Base-by-base conservation (phyloP, 1,140 invertebrate genomes). In the Zaprionus inermis region DNA sequence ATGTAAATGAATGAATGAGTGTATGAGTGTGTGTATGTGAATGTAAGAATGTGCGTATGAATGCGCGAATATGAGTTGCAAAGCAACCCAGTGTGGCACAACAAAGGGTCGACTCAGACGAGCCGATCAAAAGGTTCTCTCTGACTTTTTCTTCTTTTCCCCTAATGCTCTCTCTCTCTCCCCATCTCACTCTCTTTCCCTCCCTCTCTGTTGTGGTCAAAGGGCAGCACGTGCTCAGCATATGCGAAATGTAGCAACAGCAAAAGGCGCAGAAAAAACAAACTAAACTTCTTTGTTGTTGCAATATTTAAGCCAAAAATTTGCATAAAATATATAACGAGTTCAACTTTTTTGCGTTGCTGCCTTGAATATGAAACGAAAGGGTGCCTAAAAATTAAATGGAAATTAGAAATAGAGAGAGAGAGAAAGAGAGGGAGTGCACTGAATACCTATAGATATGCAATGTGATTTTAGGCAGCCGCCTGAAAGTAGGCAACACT, bases 401-500 rank as follows among this genome's bases (percentile, higher is more conserved):
- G 18, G 0, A 49, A 49, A 16, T 41, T 16, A 41, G 6, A 41
- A 41, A 5, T 7, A 6, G 30, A 28, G 28, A 3, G 28, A 28
- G 30, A 1, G 6, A 6, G 6, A 5, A 7, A 41, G n/a, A 9
- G 38, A 5, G n/a, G 2, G 2, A 41, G n/a, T 24, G 22, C 22
- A 24, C 22, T 1, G 22, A 28, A 28, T 28, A 5, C 24, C 24
- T 5, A 28, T 3, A 4, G 3, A 28, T 5, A 28, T 28, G 24
- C 24, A 28, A 28, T 28, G 5, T 6, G 1, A 46, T 32, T 22
- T 24, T n/a, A 5, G 14, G 20, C 18, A n/a, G 46, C 65, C 38
- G 65, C 77, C 46, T 54, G 54, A 28, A 65, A 65, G 58, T 58
- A 12, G 55, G 36, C 60, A 54, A 30, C 22, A 16, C n/a, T 28